These are phyloP conservation scores for Folsomia candida DNA, from an alignment of 2,888 invertebrate genomes.

Conservation along the genomic window DNA sequence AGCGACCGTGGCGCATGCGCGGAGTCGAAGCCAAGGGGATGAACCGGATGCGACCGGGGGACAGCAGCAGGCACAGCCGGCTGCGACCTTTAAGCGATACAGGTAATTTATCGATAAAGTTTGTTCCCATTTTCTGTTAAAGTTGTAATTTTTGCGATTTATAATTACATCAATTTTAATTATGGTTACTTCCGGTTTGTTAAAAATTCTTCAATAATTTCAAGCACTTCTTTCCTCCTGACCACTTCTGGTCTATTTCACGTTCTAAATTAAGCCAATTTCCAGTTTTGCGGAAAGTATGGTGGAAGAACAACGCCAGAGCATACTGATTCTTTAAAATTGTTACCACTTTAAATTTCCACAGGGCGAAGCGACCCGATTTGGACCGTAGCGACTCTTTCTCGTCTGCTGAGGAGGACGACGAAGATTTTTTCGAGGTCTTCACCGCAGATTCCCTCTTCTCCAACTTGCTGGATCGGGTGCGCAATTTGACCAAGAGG, in stretches of 20 bases:
- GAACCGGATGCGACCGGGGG: slow-evolving; percentile 26
- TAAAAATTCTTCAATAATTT: no score
- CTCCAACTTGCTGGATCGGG: slow-evolving; percentile 60
- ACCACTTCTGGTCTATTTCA: no score
- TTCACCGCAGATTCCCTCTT: slow-evolving; percentile 87
- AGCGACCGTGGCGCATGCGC: slow-evolving; percentile 29
- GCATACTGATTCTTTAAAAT: no score
- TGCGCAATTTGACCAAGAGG: slow-evolving; percentile 77
- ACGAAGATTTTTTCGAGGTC: slow-evolving; percentile 87
- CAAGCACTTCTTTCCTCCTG: no score
- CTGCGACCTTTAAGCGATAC: slow-evolving; percentile 38
- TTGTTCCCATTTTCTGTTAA: no score
- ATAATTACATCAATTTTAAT: neutral
- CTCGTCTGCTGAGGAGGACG: slow-evolving; percentile 75
- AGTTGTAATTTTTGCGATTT: neutral
- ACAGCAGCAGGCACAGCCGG: slow-evolving; percentile 8
- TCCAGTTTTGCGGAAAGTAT: no score
- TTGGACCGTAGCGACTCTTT: slow-evolving; percentile 76
- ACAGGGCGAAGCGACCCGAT: slow-evolving; percentile 19
- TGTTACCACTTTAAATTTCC: no score
- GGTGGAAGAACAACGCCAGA: no score
- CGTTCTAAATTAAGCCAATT: no score
- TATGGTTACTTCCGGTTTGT: no score
- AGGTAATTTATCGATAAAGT: slow-evolving; percentile 31
- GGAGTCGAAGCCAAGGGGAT: slow-evolving; percentile 48